Conservation (phyloP, 2,113 vertebrate species). For the Pangasianodon hypophthalmus region DNA sequence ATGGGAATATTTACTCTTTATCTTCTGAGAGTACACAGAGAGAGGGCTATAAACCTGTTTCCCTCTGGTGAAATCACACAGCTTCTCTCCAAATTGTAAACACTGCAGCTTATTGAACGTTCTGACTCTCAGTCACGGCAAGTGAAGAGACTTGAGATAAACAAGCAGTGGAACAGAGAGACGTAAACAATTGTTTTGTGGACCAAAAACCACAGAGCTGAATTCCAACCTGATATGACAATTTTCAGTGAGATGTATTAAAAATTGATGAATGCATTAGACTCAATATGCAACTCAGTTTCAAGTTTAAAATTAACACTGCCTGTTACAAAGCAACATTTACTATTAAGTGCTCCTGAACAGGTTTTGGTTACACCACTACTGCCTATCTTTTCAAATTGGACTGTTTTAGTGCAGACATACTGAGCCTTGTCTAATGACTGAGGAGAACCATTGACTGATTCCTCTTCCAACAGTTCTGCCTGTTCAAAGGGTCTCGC, state of each 20-base stretch:
- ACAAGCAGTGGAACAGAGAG: constrained; percentile 23
- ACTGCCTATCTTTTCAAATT: neutral
- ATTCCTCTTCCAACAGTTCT: constrained; percentile 14
- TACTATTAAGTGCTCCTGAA: constrained; percentile 11
- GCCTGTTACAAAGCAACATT: constrained; percentile 18
- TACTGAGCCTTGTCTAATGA: neutral
- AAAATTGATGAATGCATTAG: constrained; percentile 33
- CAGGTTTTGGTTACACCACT: constrained; percentile 4
- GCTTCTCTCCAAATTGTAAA: constrained; percentile 27
- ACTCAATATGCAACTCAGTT: constrained; percentile 5
- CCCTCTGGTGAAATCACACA: constrained; percentile 6
- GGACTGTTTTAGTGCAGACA: neutral
- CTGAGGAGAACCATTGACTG: neutral
- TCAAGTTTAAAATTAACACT: constrained; percentile 33
- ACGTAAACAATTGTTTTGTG: constrained; percentile 13
- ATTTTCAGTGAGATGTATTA: constrained; percentile 26
- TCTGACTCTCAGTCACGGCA: constrained; percentile 34
- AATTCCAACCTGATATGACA: constrained; percentile 5
- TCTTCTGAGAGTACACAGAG: constrained; percentile 22
- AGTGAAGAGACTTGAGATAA: constrained; percentile 21
- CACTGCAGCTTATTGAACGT: constrained; percentile 24
- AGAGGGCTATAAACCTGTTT: neutral
- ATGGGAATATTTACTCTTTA: constrained; percentile 17
- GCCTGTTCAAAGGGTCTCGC: constrained; percentile 71
- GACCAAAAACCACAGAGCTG: constrained; percentile 7